phyloP scores from a whole-genome alignment of 2,888 invertebrate genomes.

The Hyppa rectilinea region DNA sequence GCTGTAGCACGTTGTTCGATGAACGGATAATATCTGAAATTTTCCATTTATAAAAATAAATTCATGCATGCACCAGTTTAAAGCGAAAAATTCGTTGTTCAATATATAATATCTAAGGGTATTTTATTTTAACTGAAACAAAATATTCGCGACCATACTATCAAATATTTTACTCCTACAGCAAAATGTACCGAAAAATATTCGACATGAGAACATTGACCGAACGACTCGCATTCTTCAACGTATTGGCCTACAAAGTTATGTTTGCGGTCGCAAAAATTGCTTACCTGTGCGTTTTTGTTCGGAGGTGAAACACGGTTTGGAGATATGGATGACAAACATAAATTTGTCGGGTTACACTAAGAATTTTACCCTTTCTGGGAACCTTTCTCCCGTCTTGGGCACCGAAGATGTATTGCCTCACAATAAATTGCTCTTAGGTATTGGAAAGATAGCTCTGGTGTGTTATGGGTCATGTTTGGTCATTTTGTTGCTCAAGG shows the following conservation, averaged over 20 bases:
- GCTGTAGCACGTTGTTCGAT: too few relatives aligned
- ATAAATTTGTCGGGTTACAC: constrained; percentile 65
- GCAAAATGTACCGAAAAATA: constrained; percentile 68
- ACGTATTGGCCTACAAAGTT: constrained; percentile 68
- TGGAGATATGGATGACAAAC: constrained; percentile 56
- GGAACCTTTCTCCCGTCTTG: constrained; percentile 60
- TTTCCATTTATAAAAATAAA: constrained; percentile 3
- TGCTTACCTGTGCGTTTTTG: constrained; percentile 44
- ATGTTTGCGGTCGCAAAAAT: constrained; percentile 62
- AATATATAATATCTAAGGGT: constrained; percentile 49
- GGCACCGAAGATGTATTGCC: constrained; percentile 67
- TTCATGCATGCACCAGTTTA: neutral
- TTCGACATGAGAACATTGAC: constrained; percentile 70
- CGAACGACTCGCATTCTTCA: constrained; percentile 70
- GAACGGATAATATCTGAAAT: neutral
- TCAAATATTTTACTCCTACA: constrained; percentile 64
- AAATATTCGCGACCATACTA: constrained; percentile 35
- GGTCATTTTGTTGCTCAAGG: constrained; percentile 66
- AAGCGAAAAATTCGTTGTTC: neutral
- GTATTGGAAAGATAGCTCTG: constrained; percentile 64
- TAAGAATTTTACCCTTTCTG: constrained; percentile 70
- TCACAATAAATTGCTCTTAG: constrained; percentile 69
- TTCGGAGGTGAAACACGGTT: constrained; percentile 48
- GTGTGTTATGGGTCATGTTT: constrained; percentile 58
- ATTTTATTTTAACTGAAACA: constrained; percentile 44